These are phyloP conservation scores for Danaus melanippus DNA, from an alignment of 1,140 invertebrate genomes.

Conservation along the genomic window DNA sequence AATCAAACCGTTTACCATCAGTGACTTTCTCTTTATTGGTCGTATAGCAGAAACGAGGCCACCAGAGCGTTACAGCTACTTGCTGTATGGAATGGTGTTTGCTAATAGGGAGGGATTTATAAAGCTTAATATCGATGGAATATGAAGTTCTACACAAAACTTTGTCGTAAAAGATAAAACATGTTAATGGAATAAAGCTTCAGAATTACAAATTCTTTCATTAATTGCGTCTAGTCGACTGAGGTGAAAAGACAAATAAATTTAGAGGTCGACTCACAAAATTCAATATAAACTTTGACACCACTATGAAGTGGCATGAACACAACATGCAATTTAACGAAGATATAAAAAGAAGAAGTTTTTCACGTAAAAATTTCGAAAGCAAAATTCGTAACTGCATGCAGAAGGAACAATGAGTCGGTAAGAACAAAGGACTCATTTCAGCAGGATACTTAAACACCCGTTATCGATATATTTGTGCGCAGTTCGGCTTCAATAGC, in stretches of 20 bases:
- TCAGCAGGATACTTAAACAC: constrained; percentile 33
- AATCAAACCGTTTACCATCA: constrained; percentile 22
- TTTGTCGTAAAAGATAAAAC: no score
- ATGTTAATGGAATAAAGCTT: no score
- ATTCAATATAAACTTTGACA: no score
- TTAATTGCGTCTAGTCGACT: no score
- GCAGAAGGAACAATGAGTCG: constrained; percentile 27
- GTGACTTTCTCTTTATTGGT: constrained; percentile 35
- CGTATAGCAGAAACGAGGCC: constrained; percentile 25
- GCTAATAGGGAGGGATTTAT: constrained; percentile 9
- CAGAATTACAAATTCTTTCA: no score
- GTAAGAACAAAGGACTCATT: constrained; percentile 41
- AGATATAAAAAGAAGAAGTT: no score
- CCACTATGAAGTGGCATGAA: no score
- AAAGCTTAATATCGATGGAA: constrained; percentile 7
- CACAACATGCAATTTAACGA: no score
- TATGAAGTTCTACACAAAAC: background rate
- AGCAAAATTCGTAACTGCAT: no score
- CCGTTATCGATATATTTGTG: constrained; percentile 46
- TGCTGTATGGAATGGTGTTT: constrained; percentile 8
- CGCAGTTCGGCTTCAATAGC: constrained; percentile 32
- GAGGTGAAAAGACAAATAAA: no score
- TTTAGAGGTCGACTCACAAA: no score
- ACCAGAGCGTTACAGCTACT: constrained; percentile 21
- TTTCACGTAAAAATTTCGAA: no score